A percentile compares a stretch with the other conserved stretches of the same genome.
Conservation (phyloP, 2,888 invertebrate genomes). For the Ormyrus nitidulus region DNA sequence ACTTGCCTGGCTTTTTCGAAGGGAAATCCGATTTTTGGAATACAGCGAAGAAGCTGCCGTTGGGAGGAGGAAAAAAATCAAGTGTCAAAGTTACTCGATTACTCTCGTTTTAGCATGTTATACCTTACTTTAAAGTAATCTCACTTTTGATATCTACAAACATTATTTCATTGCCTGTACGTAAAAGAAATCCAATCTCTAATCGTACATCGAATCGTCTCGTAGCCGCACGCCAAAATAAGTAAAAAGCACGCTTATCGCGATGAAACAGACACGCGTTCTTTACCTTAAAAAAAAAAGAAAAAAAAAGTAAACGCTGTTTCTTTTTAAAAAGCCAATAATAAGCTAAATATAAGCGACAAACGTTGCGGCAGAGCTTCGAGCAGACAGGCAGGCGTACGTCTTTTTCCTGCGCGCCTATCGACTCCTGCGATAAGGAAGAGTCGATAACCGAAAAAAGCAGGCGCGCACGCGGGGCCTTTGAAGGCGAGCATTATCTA, state of each 20-base stretch:
- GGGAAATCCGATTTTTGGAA: conserved; percentile 20
- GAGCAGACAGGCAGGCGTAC: too few species aligned
- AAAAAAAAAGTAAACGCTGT: conserved; percentile 4
- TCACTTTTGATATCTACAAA: too few species aligned
- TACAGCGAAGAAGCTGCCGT: not conserved
- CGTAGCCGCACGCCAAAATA: not conserved
- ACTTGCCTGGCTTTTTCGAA: conserved; percentile 4
- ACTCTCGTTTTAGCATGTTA: too few species aligned
- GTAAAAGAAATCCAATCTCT: not conserved
- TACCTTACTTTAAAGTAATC: too few species aligned
- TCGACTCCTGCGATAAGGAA: conserved; percentile 29
- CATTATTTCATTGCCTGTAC: too few species aligned
- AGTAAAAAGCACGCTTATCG: too few species aligned
- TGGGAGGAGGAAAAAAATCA: too few species aligned
- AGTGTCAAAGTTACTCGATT: too few species aligned
- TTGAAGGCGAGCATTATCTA: conserved; percentile 46
- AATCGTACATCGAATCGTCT: not conserved
- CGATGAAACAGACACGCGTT: too few species aligned
- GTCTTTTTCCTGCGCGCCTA: not conserved
- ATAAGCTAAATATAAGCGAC: conserved; percentile 16
- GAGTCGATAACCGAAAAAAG: conserved; percentile 19
- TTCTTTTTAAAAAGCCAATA: conserved; percentile 22
- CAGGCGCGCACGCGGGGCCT: conserved; percentile 7
- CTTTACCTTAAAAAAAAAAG: not conserved
- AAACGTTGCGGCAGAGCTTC: not conserved